Percentiles rank a stretch among this genome's conserved stretches.
Evolutionary conservation across 2,113 vertebrate species (phyloP).

Genomic region (Fulica atra): DNA sequence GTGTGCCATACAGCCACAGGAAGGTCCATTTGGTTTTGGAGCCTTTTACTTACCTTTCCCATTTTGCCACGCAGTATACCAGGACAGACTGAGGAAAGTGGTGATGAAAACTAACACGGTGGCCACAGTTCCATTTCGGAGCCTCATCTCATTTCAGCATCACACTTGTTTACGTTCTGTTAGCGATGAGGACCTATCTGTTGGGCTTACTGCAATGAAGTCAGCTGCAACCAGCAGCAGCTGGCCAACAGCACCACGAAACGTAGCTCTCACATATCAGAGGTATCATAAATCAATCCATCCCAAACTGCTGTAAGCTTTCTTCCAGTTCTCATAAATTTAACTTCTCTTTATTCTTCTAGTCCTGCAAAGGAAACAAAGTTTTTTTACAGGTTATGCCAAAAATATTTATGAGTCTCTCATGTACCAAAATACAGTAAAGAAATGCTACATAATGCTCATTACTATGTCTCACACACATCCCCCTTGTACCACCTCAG

Average conservation of each 20-base stretch:
- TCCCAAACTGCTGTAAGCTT: neutral
- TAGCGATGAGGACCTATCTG: slow-evolving; percentile 5
- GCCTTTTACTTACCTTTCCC: slow-evolving; percentile 88
- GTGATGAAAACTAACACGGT: slow-evolving; percentile 94
- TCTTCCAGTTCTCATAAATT: slow-evolving; percentile 1
- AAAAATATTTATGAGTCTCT: neutral
- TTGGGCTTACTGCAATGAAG: slow-evolving; percentile 15
- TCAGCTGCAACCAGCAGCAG: slow-evolving; percentile 36
- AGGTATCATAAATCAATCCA: slow-evolving; percentile 15
- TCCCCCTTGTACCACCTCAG: neutral
- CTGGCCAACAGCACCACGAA: neutral
- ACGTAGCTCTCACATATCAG: slow-evolving; percentile 43
- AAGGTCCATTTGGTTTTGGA: neutral
- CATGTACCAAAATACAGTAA: neutral
- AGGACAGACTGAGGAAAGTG: slow-evolving; percentile 96
- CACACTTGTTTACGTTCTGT: slow-evolving; percentile 74
- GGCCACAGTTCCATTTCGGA: slow-evolving; percentile 99
- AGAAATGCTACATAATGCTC: neutral
- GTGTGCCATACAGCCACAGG: fast-evolving
- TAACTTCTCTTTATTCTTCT: slow-evolving; percentile 22
- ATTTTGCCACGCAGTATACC: slow-evolving; percentile 99
- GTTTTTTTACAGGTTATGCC: neutral
- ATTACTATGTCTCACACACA: neutral
- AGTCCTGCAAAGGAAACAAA: slow-evolving; percentile 33
- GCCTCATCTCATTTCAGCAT: slow-evolving; percentile 99